A percentile compares a stretch with the other conserved stretches of the same genome.
These are phyloP conservation scores for Trogon surrucura DNA, from an alignment of 2,113 vertebrate genomes.

Conservation along the genomic window DNA sequence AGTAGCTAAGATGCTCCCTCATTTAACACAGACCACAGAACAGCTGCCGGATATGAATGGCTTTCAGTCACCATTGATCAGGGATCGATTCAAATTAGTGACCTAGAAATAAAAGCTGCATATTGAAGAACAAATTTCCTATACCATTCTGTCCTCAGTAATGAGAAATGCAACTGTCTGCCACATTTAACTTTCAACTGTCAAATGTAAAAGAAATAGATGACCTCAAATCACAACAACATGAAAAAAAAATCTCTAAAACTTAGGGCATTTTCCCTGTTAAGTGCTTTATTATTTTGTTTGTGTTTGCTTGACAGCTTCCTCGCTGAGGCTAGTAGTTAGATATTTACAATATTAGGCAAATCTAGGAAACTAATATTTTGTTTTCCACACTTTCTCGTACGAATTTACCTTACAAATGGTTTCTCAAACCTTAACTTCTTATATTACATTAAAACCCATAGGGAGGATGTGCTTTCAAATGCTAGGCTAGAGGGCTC, in stretches of 20 bases:
- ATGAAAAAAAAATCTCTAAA: not conserved
- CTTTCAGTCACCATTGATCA: slow-evolving; percentile 55
- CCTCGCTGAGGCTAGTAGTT: not conserved
- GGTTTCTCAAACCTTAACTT: not conserved
- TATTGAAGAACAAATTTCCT: slow-evolving; percentile 44
- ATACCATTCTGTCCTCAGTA: not conserved
- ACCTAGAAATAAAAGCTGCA: slow-evolving; percentile 54
- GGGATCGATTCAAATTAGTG: slow-evolving; percentile 62
- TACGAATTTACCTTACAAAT: not conserved
- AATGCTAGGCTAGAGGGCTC: not conserved
- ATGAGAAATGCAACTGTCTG: slow-evolving; percentile 22
- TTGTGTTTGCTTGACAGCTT: not conserved
- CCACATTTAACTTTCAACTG: not conserved
- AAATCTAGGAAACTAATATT: not conserved
- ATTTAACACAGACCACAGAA: slow-evolving; percentile 49
- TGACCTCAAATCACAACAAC: not conserved
- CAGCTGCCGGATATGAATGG: slow-evolving; percentile 60
- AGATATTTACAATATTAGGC: not conserved
- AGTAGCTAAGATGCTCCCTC: not conserved
- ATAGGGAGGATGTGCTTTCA: not conserved
- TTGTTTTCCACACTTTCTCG: not conserved
- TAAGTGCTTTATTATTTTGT: not conserved
- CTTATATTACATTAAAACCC: not conserved
- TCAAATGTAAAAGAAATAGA: not conserved
- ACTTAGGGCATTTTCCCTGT: not conserved